phyloP scores from a whole-genome alignment of 2,113 vertebrate species.

The Xyliphius kryptos region DNA sequence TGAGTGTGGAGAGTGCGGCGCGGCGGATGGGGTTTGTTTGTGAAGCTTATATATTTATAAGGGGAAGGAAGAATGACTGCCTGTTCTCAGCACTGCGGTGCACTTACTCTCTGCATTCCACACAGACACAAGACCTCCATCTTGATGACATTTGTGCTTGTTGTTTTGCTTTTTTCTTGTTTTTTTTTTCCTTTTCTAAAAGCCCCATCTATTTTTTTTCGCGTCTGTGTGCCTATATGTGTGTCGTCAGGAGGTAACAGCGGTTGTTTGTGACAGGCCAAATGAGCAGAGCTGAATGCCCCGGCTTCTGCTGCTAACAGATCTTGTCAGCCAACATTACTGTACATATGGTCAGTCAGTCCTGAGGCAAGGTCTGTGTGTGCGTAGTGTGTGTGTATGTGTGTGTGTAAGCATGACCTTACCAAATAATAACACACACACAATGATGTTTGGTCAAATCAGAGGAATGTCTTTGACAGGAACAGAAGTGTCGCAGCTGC shows the following conservation, averaged over 20 bases:
- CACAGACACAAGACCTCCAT: background rate
- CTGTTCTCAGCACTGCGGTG: no score
- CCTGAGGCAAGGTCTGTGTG: constrained; percentile 42
- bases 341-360: constrained; percentile 59
- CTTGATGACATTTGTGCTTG: background rate
- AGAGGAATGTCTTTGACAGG: constrained; percentile 58
- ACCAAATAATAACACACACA: constrained; percentile 35
- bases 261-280: constrained; percentile 36
- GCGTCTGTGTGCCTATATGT: constrained; percentile 65
- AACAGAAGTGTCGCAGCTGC: constrained; percentile 54
- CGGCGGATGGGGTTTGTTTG: no score
- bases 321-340: constrained; percentile 50
- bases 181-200: background rate
- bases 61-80: no score
- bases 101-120: no score
- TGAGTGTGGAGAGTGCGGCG: no score
- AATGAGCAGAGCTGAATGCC: constrained; percentile 50
- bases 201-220: no score
- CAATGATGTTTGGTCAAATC: constrained; percentile 30
- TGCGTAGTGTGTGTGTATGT: constrained; percentile 23
- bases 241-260: constrained; percentile 78
- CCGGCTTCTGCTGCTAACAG: constrained; percentile 49
- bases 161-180: constrained; percentile 55
- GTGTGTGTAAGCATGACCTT: constrained; percentile 50
- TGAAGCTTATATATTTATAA: no score